These are phyloP conservation scores for Gymnorhina tibicen DNA, from an alignment of 2,113 vertebrate species.

Conservation along the genomic window DNA sequence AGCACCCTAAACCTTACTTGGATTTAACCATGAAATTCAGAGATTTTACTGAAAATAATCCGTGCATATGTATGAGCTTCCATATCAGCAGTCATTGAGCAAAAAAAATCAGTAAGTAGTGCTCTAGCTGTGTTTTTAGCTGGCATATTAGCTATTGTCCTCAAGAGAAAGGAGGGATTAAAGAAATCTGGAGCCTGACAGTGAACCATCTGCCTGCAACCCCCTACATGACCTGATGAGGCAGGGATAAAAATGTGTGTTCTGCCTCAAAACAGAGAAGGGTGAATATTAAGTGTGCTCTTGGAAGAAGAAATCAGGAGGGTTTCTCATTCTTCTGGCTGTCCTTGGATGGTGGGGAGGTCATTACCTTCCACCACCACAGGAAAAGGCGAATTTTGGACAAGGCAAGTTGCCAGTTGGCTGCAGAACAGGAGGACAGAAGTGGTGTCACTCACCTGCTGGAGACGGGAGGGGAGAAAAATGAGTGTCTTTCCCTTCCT, in stretches of 20 bases:
- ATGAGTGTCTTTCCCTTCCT: not conserved
- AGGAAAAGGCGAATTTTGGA: not conserved
- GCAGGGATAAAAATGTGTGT: not conserved
- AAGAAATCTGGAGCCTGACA: not conserved
- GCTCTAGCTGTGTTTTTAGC: not conserved
- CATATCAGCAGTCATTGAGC: accelerated
- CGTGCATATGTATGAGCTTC: not conserved
- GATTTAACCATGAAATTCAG: not conserved
- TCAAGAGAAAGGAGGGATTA: not conserved
- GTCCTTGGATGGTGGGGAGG: not conserved
- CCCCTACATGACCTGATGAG: not conserved
- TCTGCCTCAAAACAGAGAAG: not conserved
- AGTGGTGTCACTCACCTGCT: not conserved
- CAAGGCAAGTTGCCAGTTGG: not conserved
- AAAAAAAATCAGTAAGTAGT: not conserved
- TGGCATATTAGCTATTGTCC: not conserved
- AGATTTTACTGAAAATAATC: not conserved
- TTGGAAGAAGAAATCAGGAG: not conserved
- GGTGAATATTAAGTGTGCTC: not conserved
- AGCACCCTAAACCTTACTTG: not conserved
- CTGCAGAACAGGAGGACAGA: not conserved
- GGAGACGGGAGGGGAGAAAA: not conserved
- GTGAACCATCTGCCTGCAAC: not conserved
- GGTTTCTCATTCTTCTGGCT: not conserved
- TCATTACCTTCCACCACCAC: not conserved